These are phyloP conservation scores for Micromesistius poutassou DNA, from an alignment of 2,797 vertebrate genomes.

Conservation along the genomic window DNA sequence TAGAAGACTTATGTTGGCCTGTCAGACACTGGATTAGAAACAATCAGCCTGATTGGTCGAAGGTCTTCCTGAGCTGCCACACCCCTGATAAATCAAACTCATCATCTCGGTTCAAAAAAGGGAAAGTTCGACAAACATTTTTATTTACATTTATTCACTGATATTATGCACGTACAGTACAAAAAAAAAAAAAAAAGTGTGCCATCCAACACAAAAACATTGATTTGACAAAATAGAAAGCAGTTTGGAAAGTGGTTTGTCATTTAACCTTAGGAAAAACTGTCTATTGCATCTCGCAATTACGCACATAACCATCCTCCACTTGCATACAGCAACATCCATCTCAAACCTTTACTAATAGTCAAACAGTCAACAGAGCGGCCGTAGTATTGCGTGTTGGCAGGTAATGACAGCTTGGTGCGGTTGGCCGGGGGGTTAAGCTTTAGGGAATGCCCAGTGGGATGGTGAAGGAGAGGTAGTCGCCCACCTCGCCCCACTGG, in stretches of 20 bases:
- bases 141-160: slow-evolving; percentile 43
- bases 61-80: not conserved
- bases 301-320: not conserved
- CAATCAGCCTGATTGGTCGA: slow-evolving; percentile 14
- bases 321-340: not conserved
- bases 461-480: slow-evolving; percentile 90
- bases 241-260: slow-evolving; percentile 9
- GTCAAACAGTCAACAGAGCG: not conserved
- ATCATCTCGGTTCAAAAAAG: not conserved
- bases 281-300: slow-evolving; percentile 3
- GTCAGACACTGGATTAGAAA: slow-evolving; percentile 23
- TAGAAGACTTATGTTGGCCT: slow-evolving; percentile 30
- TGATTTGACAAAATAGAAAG: slow-evolving; percentile 13
- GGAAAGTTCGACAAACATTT: slow-evolving; percentile 5
- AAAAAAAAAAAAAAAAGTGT: slow-evolving; percentile 23
- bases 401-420: not conserved
- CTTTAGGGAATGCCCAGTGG: slow-evolving; percentile 82
- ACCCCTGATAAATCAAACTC: not conserved
- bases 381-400: not conserved
- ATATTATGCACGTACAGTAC: slow-evolving; percentile 47
- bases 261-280: not conserved
- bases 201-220: slow-evolving; percentile 26
- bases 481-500: slow-evolving; percentile 85
- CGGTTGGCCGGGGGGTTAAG: not conserved
- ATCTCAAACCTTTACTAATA: not conserved